These are phyloP conservation scores for Listronotus bonariensis DNA, from an alignment of 1,140 invertebrate species.

Conservation along the genomic window DNA sequence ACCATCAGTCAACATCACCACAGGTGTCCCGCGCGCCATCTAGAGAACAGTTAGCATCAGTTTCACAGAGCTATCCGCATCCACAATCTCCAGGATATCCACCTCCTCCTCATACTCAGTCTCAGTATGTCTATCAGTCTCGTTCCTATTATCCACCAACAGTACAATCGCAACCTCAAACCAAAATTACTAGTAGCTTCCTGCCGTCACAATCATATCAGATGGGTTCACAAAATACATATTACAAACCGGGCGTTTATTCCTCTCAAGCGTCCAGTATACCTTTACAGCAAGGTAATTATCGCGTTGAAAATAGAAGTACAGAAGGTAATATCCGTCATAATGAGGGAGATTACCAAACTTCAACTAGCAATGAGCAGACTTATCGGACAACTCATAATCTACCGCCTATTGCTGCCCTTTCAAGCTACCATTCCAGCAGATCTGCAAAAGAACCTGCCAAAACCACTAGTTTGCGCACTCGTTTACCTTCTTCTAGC, in stretches of 20 bases:
- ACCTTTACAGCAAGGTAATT: not conserved
- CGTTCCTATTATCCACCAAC: conserved; percentile 46
- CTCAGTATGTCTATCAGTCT: conserved; percentile 38
- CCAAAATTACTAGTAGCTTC: conserved; percentile 23
- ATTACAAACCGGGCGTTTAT: conserved; percentile 27
- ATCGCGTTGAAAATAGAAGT: conserved; percentile 7
- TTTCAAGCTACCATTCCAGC: conserved; percentile 58
- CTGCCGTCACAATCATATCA: conserved; percentile 6
- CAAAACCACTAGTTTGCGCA: conserved; percentile 36
- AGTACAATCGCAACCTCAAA: conserved; percentile 15
- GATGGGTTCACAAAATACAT: conserved; percentile 13
- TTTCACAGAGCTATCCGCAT: conserved; percentile 39
- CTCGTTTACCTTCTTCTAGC: conserved; percentile 29
- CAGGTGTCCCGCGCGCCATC: conserved; percentile 42
- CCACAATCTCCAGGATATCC: conserved; percentile 43
- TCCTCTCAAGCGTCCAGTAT: conserved; percentile 7
- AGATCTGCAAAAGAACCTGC: conserved; percentile 49
- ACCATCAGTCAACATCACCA: conserved; percentile 39
- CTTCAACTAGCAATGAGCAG: conserved; percentile 15
- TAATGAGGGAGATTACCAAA: conserved; percentile 9
- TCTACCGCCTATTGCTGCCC: conserved; percentile 58
- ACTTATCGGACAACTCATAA: conserved; percentile 57
- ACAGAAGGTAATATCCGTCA: conserved; percentile 5
- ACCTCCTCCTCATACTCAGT: conserved; percentile 41
- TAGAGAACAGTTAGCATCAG: conserved; percentile 31